Evolutionary conservation across 1,140 invertebrate species (phyloP), one percentile per base, ranked within the genome.

Genomic region (Halesus radiatus): DNA sequence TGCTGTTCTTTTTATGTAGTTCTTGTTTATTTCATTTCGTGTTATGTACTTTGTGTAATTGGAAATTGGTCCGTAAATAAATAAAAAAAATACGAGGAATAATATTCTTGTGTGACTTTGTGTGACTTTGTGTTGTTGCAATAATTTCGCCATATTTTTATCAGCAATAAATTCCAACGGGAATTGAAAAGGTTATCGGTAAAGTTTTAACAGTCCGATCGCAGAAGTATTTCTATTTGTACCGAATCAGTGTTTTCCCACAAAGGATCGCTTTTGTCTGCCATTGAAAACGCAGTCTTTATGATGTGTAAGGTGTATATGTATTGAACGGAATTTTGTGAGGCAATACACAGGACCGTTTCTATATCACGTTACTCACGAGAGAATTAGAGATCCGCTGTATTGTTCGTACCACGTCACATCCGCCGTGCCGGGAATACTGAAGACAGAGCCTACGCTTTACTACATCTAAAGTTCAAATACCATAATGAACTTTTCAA

Each of bases 361-460:
- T 66, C 26, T n/a, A 32, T 66, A n/a, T 66, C 26, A 29, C 62
- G 62, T 66, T 66, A 66, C 62, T 29, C 16, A 29, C 23, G 23
- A 16, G 29, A 66, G 8, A 66, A 66, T 66, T 16, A 26, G 56
- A 60, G 56, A 32, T 66, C 62, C 16, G 29, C 16, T 16, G 26
- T n/a, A 37, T 66, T 66, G 62, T 66, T 66, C 62, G 13, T 29
- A 16, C 10, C 62, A 29, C 62, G 62, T 22, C 62, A 66, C 29
- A 26, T 66, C 62, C 62, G 62, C 62, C 26, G 16, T 66, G 22
- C 8, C 62, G 29, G n/a, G 62, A 29, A 66, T 66, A 66, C 26
- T 37, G 7, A 66, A 66, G 62, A 60, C 56, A 20, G 15, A 32
- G 23, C 6, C 22, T 16, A 8, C 22, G 6, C 5, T 26, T 56